Evolutionary conservation across 2,888 invertebrate genomes (phyloP).

Genomic region (Drosophila paramelanica): DNA sequence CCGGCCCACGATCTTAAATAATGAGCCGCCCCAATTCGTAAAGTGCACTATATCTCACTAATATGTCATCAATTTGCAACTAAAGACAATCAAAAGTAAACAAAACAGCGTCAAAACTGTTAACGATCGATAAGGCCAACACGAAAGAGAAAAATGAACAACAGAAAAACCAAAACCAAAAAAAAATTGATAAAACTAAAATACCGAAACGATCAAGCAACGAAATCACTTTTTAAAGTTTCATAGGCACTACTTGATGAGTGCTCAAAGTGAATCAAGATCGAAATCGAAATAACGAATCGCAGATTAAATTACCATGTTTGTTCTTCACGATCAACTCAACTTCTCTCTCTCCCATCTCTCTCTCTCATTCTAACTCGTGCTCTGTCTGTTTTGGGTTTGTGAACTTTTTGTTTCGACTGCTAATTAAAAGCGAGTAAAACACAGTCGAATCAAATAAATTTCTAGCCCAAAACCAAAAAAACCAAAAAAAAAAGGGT

Average conservation of each 20-base stretch:
- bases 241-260: slow-evolving; percentile 73
- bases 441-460: slow-evolving; percentile 77
- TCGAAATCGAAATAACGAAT: slow-evolving; percentile 64
- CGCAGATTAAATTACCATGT: slow-evolving; percentile 78
- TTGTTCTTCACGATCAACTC: slow-evolving; percentile 36
- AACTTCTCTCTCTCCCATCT: not conserved
- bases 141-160: not conserved
- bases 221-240: slow-evolving; percentile 71
- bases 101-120: slow-evolving; percentile 78
- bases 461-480: slow-evolving; percentile 56
- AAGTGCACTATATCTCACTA: slow-evolving; percentile 59
- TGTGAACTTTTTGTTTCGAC: slow-evolving; percentile 50
- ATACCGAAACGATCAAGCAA: slow-evolving; percentile 59
- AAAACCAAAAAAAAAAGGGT: slow-evolving; percentile 54
- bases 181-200: slow-evolving; percentile 6
- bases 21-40: slow-evolving; percentile 34
- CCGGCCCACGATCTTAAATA: slow-evolving; percentile 49
- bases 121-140: slow-evolving; percentile 46
- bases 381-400: not conserved
- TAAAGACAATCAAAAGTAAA: slow-evolving; percentile 73
- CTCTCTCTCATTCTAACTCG: not conserved
- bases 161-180: not conserved
- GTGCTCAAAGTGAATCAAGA: slow-evolving; percentile 77
- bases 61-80: slow-evolving; percentile 81
- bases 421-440: slow-evolving; percentile 80